Base-by-base conservation (phyloP, 2,888 invertebrate species). In the Corythucha ciliata region DNA sequence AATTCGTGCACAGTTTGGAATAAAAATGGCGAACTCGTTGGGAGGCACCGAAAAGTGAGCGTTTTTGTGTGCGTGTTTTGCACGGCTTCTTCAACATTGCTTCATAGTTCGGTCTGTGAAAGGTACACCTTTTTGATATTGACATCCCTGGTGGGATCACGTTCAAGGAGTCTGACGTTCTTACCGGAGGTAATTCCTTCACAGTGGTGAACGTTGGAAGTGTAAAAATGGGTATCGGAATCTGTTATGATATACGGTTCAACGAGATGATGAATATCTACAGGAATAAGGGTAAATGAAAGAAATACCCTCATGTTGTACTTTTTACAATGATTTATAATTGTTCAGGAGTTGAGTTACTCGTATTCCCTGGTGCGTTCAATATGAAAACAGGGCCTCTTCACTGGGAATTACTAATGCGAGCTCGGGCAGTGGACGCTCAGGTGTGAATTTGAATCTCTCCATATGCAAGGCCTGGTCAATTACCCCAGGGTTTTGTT, bases 381-480 rank as follows among this genome's bases (percentile, higher is more conserved):
- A 96, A 92, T 69, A 87, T 88, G 86, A 91, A 89, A 1, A 96
- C 96, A 0, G 96, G 96, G 0, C 92, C 93, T 0, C 71, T 81
- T 49, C 94, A 96, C 69, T 97, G 93, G 92, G 85, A 91, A 65
- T 68, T 91, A 4, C 71, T 96, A 16, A 82, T 80, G 53, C 75
- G 86, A 39, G 77, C 80, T 0, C 74, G 94, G 42, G 93, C 96
- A 27, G 73, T 80, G 26, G 94, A 96, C 70, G 84, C 87, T 67
- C 93, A 94, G 72, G 57, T 55, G 40, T 21, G 18, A 42, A 3
- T 27, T 52, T n/a, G 27, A 21, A 27, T n/a, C 1, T n/a, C n/a
- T n/a, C n/a, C n/a, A n/a, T n/a, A n/a, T 12, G 8, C 16, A 36
- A 36, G 14, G 37, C 8, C 12, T 8, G 8, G 14, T 16, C 14